These are phyloP conservation scores for Dendrophyllia cribrosa DNA, from an alignment of 64 coral and sea anemone species.

Conservation along the genomic window DNA sequence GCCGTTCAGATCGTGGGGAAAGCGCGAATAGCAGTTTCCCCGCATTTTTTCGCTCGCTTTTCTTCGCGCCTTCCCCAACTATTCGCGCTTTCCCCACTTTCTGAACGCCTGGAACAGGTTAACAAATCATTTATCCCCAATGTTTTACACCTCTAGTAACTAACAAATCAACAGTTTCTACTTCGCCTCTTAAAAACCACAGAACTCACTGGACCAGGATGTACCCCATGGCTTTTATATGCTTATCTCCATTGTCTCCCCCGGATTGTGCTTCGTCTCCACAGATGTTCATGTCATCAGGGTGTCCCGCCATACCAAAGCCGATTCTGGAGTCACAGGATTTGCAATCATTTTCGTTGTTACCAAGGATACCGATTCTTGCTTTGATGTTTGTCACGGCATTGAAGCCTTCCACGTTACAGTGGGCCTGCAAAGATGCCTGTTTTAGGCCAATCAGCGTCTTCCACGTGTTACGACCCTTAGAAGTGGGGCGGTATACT, in stretches of 20 bases:
- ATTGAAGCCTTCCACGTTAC: conserved; percentile 44
- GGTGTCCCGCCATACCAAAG: conserved; percentile 10
- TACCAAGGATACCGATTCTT: conserved; percentile 49
- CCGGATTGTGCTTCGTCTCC: conserved; percentile 22
- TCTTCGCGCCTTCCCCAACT: too few species aligned
- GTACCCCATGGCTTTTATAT: conserved; percentile 40
- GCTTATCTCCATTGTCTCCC: background rate
- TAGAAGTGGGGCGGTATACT: conserved; percentile 1
- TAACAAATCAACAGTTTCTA: background rate
- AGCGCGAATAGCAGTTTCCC: too few species aligned
- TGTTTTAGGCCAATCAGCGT: conserved; percentile 6
- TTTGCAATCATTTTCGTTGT: conserved; percentile 36
- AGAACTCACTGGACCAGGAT: conserved; percentile 37
- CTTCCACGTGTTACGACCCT: conserved; percentile 44
- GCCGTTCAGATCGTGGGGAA: too few species aligned
- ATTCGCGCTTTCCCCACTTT: too few species aligned
- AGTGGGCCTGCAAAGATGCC: conserved; percentile 32
- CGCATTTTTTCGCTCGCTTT: too few species aligned
- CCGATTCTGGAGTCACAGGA: conserved; percentile 21
- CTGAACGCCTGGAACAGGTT: too few species aligned
- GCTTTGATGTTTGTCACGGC: background rate
- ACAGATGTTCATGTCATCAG: background rate
- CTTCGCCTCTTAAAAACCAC: background rate
- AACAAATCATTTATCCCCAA: too few species aligned
- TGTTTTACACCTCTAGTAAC: too few species aligned